Conservation (phyloP, 1,140 invertebrate species). For the Agrilus planipennis region DNA sequence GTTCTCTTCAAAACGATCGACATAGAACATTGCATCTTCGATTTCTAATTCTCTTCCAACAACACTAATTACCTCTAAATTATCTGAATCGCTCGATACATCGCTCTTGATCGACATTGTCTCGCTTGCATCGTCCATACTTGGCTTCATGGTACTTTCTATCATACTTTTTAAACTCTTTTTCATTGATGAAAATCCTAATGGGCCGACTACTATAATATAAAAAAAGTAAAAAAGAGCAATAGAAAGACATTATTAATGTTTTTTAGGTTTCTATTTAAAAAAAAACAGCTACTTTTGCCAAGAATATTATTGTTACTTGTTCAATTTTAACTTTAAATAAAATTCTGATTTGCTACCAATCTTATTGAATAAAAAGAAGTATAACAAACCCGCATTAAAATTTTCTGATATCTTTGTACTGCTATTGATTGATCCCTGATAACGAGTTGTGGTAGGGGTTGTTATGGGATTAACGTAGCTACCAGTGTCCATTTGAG, state of each 20-base stretch:
- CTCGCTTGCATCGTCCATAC: constrained; percentile 59
- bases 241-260: not conserved
- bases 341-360: no score
- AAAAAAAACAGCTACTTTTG: no score
- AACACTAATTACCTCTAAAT: constrained; percentile 55
- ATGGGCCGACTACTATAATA: no score
- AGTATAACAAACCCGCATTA: no score
- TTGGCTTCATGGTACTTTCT: constrained; percentile 60
- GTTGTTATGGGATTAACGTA: no score
- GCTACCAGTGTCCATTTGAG: no score
- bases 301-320: no score
- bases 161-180: constrained; percentile 71
- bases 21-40: constrained; percentile 40
- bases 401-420: no score
- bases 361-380: no score
- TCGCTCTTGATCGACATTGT: constrained; percentile 58
- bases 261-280: constrained; percentile 3
- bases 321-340: no score
- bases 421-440: no score
- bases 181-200: constrained; percentile 59
- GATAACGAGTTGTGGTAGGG: no score
- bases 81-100: constrained; percentile 69
- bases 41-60: constrained; percentile 48
- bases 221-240: not conserved
- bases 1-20: constrained; percentile 22